These are phyloP conservation scores for Hetaerina titia DNA, from an alignment of 2,888 invertebrate genomes.

Conservation along the genomic window DNA sequence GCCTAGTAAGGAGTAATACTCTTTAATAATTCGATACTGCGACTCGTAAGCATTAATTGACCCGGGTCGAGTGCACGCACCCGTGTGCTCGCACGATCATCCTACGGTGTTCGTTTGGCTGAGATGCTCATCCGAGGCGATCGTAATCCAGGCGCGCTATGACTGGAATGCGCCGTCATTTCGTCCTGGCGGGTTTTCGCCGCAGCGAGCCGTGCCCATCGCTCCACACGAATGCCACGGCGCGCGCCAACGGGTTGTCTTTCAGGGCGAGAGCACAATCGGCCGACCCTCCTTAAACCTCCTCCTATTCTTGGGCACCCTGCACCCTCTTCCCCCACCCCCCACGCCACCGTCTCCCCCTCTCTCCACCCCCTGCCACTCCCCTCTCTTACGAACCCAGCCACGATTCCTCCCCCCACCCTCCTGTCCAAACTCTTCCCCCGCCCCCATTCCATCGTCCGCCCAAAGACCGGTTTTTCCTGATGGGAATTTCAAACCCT, in stretches of 20 bases:
- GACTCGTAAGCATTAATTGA: too few relatives aligned
- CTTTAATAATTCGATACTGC: too few relatives aligned
- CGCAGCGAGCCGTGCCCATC: too few relatives aligned
- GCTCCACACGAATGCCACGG: too few relatives aligned
- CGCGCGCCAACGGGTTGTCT: not conserved
- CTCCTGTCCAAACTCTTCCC: not conserved
- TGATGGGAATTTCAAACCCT: constrained; percentile 63
- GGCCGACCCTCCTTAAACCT: not conserved
- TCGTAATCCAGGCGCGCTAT: too few relatives aligned
- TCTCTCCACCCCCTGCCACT: not conserved
- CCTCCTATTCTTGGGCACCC: not conserved
- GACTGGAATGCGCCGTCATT: too few relatives aligned
- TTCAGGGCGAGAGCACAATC: not conserved
- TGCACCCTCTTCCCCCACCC: not conserved
- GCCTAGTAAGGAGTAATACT: too few relatives aligned
- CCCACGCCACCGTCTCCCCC: not conserved
- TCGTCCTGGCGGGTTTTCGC: too few relatives aligned
- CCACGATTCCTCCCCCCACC: not conserved
- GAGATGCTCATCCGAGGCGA: too few relatives aligned
- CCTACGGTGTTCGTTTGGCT: too few relatives aligned
- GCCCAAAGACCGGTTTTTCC: constrained; percentile 58
- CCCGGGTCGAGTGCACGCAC: too few relatives aligned
- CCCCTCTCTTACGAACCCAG: not conserved
- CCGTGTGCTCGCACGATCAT: too few relatives aligned
- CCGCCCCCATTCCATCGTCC: not conserved